Evolutionary conservation across 53 echinoderm and acorn worm species (phyloP).

Genomic region (Henricia sp.): DNA sequence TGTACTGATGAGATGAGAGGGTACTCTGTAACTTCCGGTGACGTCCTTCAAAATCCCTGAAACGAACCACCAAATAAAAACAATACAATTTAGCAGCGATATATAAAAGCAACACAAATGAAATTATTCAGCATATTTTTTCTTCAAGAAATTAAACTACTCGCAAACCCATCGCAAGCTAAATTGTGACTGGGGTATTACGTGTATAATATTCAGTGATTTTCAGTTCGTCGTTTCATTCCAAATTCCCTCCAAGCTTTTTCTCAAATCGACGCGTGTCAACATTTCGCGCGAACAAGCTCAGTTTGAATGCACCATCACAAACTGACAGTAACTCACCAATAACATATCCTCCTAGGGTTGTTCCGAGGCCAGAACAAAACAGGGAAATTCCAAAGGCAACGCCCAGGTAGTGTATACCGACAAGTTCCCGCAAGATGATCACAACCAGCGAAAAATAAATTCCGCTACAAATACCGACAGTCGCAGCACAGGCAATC

Average conservation of each 20-base stretch:
- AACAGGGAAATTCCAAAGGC: conserved; percentile 58
- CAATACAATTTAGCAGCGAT: background rate
- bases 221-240: no score
- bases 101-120: no score
- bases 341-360: conserved; percentile 55
- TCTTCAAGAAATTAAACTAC: no score
- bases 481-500: conserved; percentile 39
- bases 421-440: conserved; percentile 51
- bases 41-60: conserved; percentile 51
- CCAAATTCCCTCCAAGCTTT: no score
- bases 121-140: no score
- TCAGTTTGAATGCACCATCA: no score
- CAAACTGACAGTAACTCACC: no score
- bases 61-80: background rate
- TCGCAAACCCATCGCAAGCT: no score
- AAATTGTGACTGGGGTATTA: no score
- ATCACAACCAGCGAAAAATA: conserved; percentile 57
- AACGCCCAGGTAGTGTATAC: conserved; percentile 34
- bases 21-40: conserved; percentile 39
- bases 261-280: no score
- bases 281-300: no score
- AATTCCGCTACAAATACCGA: conserved; percentile 49
- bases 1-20: conserved; percentile 43
- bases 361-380: conserved; percentile 46
- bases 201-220: no score